phyloP scores from a whole-genome alignment of 2,888 invertebrate species.

The Tryphoninae sp. region DNA sequence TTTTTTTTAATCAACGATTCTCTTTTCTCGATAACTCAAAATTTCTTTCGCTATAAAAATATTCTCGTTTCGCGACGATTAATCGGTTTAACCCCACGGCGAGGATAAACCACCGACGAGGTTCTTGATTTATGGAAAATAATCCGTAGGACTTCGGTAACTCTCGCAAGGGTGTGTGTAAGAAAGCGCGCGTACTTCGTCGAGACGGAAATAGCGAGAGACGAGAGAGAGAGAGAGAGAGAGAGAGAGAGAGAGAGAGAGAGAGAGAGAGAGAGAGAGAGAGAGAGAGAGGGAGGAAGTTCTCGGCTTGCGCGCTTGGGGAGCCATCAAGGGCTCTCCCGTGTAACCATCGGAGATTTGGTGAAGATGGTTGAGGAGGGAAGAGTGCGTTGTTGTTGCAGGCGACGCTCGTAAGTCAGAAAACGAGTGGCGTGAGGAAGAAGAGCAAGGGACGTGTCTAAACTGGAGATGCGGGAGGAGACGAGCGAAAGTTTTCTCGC shows the following conservation, averaged over 20 bases:
- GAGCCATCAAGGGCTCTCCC: constrained; percentile 34
- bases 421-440: constrained; percentile 7
- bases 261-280: constrained; percentile 23
- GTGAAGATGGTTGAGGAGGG: background rate
- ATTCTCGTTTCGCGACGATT: background rate
- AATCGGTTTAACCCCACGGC: background rate
- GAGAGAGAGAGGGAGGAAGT: constrained; percentile 57
- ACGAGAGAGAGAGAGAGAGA: too few relatives aligned
- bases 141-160: constrained; percentile 39
- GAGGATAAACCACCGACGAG: constrained; percentile 59
- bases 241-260: too few relatives aligned
- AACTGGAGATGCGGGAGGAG: constrained; percentile 28
- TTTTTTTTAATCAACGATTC: background rate
- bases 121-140: constrained; percentile 53
- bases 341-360: constrained; percentile 41
- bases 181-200: constrained; percentile 43
- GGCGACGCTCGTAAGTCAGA: constrained; percentile 58
- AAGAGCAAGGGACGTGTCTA: constrained; percentile 33
- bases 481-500: constrained; percentile 1
- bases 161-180: constrained; percentile 33
- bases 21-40: too few relatives aligned
- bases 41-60: too few relatives aligned
- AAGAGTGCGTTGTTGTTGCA: constrained; percentile 56
- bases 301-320: background rate
- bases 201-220: constrained; percentile 58